Base-by-base conservation (phyloP, 2,797 vertebrate species). In the Sylvilagus floridanus region DNA sequence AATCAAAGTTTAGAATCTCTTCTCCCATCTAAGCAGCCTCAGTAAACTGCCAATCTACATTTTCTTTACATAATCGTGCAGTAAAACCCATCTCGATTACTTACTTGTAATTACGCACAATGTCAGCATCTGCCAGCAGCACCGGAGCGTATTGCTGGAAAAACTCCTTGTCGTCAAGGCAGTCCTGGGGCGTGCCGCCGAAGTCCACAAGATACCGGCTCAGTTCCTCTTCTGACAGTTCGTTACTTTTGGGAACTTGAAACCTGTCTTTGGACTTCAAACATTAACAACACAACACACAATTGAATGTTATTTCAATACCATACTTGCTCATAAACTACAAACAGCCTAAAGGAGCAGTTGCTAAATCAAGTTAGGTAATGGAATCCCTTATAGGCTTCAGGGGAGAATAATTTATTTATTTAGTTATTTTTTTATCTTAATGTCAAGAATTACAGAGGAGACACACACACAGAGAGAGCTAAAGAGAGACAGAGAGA, bases 111-210 rank as follows among this genome's bases (percentile, higher is more conserved):
- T n/a, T 77, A 0, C 0, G 4, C 2, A 84, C 0, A 14, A 95
- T 0, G 0, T 0, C 0, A 0, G 0, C 0, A 12, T 99, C 99
- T 84, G 98, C 98, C 97, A 89, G 98, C 65, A 99, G 24, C 0
- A 95, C 66, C 2, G 97, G 97, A 1, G 98, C 11, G 73, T 97
- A 97, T 3, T 98, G 90, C 89, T 98, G 96, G 68, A 97, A 50
- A 6, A 97, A 1, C 0, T 99, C 97, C 10, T 98, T 91, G 68
- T 98, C 97, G 0, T 96, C 75, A 52, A 98, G 84, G 68, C 99
- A n/a, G 83, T 98, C 97, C 13, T 97, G 66, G n/a, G 98, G 98
- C 8, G 97, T 99, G 93, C 98, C 99, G 95, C 98, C 99, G 0
- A 97, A 6, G 0, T 72, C n/a, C 6, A 19, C 17, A 93, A 99